Base-by-base conservation (phyloP, 2,888 invertebrate species). In the Acronicta leporina region DNA sequence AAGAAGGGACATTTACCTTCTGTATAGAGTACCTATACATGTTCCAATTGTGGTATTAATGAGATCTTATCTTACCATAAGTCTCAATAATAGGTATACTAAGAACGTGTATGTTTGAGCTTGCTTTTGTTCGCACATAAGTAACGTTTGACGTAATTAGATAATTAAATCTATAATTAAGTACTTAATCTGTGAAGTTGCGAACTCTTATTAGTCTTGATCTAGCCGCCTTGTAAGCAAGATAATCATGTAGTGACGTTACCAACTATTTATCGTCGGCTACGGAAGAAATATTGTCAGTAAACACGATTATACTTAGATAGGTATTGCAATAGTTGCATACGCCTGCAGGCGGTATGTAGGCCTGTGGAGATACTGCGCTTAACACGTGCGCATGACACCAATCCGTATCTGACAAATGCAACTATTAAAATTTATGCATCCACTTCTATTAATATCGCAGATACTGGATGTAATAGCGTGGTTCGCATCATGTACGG, bases 401-500 rank as follows among this genome's bases (percentile, higher is more conserved):
- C 87, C 84, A 87, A 89, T 88, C 76, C 80, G 63, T 81, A 79
- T 75, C 82, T 79, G 81, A 85, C 86, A 84, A 85, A 85, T 79
- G 80, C 81, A 79, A 78, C 80, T 81, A 84, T 84, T 85, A 82
- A 82, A 81, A 85, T 87, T 83, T 85, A 89, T 87, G 83, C 81
- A 82, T 82, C 82, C 75, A 85, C 80, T 80, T 83, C 87, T 89
- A 88, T 85, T 85, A 87, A 88, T 89, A 89, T 76, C 80, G 62
- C 76, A 76, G 81, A 80, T 80, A 85, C 76, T 80, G 77, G 73
- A 75, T 77, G 79, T 85, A 86, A 84, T 84, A 79, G 80, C 78
- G 75, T 77, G 80, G 80, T 84, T 70, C 73, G 79, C 76, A 81
- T 85, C 84, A 87, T 87, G 83, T 85, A 85, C 83, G 72, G 77